A percentile compares a stretch with the other conserved stretches of the same genome.
These are phyloP conservation scores for Xenentodon cancila DNA, from an alignment of 2,797 vertebrate species.

Conservation along the genomic window DNA sequence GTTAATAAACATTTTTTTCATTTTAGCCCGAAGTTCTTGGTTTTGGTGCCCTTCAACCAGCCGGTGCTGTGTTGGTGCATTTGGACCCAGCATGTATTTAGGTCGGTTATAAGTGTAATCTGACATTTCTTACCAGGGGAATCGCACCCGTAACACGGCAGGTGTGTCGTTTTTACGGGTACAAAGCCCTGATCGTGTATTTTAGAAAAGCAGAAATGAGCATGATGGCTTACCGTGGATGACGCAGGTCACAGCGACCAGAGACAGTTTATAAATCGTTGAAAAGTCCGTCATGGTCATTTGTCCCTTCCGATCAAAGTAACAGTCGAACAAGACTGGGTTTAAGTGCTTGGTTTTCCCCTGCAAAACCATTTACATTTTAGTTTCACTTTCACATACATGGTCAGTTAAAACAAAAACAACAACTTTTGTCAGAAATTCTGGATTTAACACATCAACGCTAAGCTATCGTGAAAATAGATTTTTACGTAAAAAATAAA, in stretches of 20 bases:
- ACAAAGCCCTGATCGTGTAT: neutral
- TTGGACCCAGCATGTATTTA: rapidly evolving
- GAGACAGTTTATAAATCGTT: conserved; percentile 59
- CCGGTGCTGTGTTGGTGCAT: rapidly evolving
- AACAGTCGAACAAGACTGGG: neutral
- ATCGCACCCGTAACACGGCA: rapidly evolving
- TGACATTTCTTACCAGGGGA: neutral
- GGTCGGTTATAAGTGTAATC: rapidly evolving
- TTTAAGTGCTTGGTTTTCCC: conserved; percentile 35
- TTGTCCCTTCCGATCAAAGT: rapidly evolving
- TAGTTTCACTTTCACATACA: conserved; percentile 65
- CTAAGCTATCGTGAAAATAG: too few species aligned
- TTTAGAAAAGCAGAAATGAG: neutral
- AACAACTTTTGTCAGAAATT: neutral
- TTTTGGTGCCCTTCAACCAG: rapidly evolving
- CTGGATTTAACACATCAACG: neutral
- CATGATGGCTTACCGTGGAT: conserved; percentile 50
- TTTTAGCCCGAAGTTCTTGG: rapidly evolving
- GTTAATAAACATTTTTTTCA: rapidly evolving
- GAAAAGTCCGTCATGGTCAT: conserved; percentile 55
- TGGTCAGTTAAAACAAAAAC: neutral
- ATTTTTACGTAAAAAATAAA: neutral
- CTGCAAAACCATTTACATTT: neutral
- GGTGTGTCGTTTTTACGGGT: rapidly evolving
- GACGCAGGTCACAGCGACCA: conserved; percentile 49